Conservation (phyloP, 1,140 invertebrate species). For the Metopolophium dirhodum region DNA sequence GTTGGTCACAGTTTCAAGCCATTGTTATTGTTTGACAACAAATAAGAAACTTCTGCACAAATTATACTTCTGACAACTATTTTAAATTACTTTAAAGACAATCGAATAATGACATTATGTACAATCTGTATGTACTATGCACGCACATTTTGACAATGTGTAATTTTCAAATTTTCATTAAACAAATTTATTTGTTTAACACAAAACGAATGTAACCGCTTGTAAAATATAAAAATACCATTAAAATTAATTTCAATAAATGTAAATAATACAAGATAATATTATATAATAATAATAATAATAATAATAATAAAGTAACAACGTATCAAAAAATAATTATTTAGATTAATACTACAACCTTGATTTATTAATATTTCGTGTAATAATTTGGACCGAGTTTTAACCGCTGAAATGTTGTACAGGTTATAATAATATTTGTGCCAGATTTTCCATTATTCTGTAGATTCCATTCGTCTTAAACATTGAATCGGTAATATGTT, state of each 20-base stretch:
- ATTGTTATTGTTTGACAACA: not conserved
- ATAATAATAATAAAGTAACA: not conserved
- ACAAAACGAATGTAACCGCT: not conserved
- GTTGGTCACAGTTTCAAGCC: not conserved
- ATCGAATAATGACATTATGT: constrained; percentile 5
- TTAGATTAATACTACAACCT: not conserved
- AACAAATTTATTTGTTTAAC: not conserved
- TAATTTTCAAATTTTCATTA: not conserved
- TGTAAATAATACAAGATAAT: not conserved
- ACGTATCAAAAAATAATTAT: not conserved
- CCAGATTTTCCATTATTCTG: not conserved
- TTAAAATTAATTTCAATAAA: not conserved
- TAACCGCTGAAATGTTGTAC: not conserved
- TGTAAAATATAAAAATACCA: not conserved
- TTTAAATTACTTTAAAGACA: constrained; percentile 5
- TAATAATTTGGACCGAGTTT: not conserved
- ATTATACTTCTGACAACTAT: not conserved
- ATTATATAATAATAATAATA: too few species aligned
- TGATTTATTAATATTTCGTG: not conserved
- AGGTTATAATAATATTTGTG: not conserved
- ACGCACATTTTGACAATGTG: not conserved
- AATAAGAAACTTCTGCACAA: constrained; percentile 1
- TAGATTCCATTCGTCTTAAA: not conserved
- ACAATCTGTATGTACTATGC: not conserved
- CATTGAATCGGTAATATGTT: not conserved